These are phyloP conservation scores for Varanus komodoensis DNA, from an alignment of 2,113 vertebrate genomes.

Conservation along the genomic window DNA sequence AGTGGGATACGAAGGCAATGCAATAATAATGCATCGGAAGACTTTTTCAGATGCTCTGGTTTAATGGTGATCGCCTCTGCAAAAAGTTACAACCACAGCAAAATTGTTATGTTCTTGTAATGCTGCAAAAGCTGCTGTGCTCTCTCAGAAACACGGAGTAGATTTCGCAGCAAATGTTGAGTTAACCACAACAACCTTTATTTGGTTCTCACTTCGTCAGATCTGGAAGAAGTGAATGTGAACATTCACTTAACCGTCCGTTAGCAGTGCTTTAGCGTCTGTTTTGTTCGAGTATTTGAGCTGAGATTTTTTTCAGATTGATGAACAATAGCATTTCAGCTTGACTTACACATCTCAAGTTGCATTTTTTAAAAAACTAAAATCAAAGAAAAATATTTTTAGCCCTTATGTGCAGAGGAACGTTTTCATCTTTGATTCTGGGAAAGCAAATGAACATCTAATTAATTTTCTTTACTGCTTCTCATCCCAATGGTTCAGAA, in stretches of 20 bases:
- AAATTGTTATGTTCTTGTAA: neutral
- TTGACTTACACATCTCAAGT: neutral
- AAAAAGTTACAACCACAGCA: neutral
- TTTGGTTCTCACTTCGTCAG: neutral
- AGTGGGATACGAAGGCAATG: too few relatives aligned
- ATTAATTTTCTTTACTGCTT: neutral
- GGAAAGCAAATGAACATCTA: neutral
- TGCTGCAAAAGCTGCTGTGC: neutral
- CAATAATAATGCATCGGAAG: too few relatives aligned
- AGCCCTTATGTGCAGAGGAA: too few relatives aligned
- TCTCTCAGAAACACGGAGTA: neutral
- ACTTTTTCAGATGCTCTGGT: too few relatives aligned
- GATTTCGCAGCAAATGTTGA: neutral
- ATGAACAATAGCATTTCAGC: neutral
- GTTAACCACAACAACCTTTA: neutral
- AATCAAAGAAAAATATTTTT: too few relatives aligned
- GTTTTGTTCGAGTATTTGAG: neutral
- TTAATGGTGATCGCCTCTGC: too few relatives aligned
- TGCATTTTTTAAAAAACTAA: too few relatives aligned
- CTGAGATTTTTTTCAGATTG: neutral
- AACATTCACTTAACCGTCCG: neutral
- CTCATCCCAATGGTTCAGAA: neutral
- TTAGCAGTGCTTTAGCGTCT: neutral
- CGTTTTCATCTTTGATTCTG: neutral
- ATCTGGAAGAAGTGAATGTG: neutral